A percentile compares a stretch with the other conserved stretches of the same genome.
These are phyloP conservation scores for Penaeus vannamei DNA, from an alignment of 1,140 invertebrate genomes.

Conservation along the genomic window DNA sequence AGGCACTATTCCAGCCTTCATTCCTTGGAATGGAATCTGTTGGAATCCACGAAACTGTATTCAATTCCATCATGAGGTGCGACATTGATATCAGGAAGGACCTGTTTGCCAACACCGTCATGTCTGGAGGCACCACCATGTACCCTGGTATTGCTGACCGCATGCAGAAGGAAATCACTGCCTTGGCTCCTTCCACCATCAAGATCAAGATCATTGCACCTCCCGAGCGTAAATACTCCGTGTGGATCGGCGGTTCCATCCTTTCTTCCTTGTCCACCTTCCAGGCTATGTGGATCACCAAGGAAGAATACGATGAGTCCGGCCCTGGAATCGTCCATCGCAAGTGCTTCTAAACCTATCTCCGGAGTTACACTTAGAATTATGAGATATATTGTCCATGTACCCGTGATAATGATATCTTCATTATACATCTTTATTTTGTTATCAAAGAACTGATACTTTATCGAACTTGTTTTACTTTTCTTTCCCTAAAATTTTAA, in stretches of 20 bases:
- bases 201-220: slow-evolving; percentile 97
- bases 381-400: neutral
- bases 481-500: too few relatives aligned
- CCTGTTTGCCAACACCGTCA: slow-evolving; percentile 85
- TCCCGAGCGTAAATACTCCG: slow-evolving; percentile 93
- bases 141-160: slow-evolving; percentile 88
- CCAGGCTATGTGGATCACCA: slow-evolving; percentile 94
- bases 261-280: slow-evolving; percentile 89
- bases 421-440: too few relatives aligned
- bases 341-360: slow-evolving; percentile 76
- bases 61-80: slow-evolving; percentile 93
- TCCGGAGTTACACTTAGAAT: neutral
- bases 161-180: slow-evolving; percentile 92
- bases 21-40: slow-evolving; percentile 89
- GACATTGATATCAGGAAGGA: slow-evolving; percentile 89
- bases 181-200: slow-evolving; percentile 86
- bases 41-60: slow-evolving; percentile 87
- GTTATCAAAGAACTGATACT: too few relatives aligned
- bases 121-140: slow-evolving; percentile 84
- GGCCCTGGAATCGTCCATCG: slow-evolving; percentile 71
- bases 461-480: too few relatives aligned
- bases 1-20: slow-evolving; percentile 76
- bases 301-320: slow-evolving; percentile 78
- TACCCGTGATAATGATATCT: too few relatives aligned
- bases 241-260: slow-evolving; percentile 91